Percentiles rank a stretch among this genome's conserved stretches.
Evolutionary conservation across 1,140 invertebrate species (phyloP).

Genomic region (Euwallacea fornicatus): DNA sequence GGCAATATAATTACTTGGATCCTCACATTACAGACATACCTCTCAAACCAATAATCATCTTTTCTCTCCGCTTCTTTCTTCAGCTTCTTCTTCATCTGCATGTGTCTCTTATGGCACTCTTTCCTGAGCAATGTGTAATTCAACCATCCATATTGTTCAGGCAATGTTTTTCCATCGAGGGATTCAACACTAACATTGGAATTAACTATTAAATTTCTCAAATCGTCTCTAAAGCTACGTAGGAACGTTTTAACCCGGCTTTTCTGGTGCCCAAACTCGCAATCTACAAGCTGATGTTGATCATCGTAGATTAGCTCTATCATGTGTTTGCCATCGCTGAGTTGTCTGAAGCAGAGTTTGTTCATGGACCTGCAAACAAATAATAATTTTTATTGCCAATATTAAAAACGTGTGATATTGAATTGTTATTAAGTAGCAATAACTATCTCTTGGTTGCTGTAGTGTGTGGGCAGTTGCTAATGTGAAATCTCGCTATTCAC

Average conservation of each 20-base stretch:
- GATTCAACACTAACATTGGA: slow-evolving; percentile 46
- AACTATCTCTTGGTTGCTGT: no score
- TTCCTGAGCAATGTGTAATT: slow-evolving; percentile 58
- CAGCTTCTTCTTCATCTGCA: slow-evolving; percentile 40
- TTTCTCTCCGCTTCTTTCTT: background rate
- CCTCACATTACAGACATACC: background rate
- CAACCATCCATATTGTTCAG: slow-evolving; percentile 56
- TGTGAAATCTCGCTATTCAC: background rate
- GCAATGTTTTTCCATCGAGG: slow-evolving; percentile 50
- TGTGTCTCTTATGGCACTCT: slow-evolving; percentile 57
- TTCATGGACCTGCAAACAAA: slow-evolving; percentile 53
- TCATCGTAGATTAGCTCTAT: slow-evolving; percentile 69
- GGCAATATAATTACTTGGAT: background rate
- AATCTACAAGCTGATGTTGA: slow-evolving; percentile 62
- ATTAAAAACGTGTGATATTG: no score
- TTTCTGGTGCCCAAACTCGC: slow-evolving; percentile 63
- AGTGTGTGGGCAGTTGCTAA: background rate
- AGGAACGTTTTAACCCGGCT: slow-evolving; percentile 60
- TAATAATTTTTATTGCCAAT: no score
- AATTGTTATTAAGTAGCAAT: no score
- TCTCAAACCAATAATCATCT: background rate
- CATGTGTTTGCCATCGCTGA: slow-evolving; percentile 65
- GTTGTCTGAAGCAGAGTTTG: slow-evolving; percentile 64
- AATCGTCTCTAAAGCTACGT: slow-evolving; percentile 59
- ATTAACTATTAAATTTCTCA: slow-evolving; percentile 56